Evolutionary conservation across 2,888 invertebrate genomes (phyloP), one percentile per base, ranked within the genome.

Genomic region (Drosophila hamatofila): DNA sequence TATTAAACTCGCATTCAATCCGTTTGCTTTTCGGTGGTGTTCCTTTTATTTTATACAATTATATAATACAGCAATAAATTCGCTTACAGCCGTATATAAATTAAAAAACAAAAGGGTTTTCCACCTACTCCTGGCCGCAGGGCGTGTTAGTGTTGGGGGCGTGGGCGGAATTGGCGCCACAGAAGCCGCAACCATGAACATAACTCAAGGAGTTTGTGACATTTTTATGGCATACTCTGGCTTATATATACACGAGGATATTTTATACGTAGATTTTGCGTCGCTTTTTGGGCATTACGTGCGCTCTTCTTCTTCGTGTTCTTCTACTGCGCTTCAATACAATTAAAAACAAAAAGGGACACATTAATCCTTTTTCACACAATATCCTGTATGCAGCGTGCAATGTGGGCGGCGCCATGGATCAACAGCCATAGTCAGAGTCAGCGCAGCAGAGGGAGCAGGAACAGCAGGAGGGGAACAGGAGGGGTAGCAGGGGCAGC

Each of bases 161-260:
- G 49, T 12, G 30, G 49, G 49, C 0, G 2, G n/a, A 52, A 21
- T 46, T 51, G 72, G 60, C 61, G 71, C 84, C 87, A 87, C 76
- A 89, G 69, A 81, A 84, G 84, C 84, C 84, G 79, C 89, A 80
- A 61, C 72, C 83, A 73, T 61, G 80, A 77, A 73, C 86, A 90
- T 86, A 86, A 86, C 83, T 86, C 86, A 86, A 86, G 89, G 90
- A 81, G 81, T 75, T 83, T 90, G 90, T 86, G 90, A 86, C 86
- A 88, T 86, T 86, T 86, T 86, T 88, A 86, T 90, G 83, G 86
- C 89, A 86, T 55, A 41, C 72, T 72, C 70, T 70, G 56, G 56
- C 56, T 42, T 56, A 56, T 42, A 56, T 42, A 42, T 56, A 79
- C 66, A 55, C 56, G 42, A 71, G 71, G 59, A 81, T 85, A 83